A percentile compares a stretch with the other conserved stretches of the same genome.
Conservation (phyloP, 2,113 vertebrate species). For the Oreotrochilus melanogaster region DNA sequence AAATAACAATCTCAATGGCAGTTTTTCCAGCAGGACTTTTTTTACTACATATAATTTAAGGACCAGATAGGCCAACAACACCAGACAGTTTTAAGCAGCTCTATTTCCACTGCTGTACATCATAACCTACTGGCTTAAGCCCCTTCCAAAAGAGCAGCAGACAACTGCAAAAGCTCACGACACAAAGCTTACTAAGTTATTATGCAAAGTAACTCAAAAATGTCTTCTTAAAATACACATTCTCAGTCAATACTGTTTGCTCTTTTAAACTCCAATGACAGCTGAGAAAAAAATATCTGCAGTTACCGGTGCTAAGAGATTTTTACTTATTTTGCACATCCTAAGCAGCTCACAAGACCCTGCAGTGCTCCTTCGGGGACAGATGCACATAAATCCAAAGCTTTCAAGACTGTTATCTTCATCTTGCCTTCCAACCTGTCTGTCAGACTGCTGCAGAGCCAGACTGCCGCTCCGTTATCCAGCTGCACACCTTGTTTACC, state of each 20-base stretch:
- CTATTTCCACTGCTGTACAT: neutral
- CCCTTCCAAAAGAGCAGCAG: neutral
- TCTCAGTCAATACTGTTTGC: rapidly evolving
- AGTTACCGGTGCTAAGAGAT: rapidly evolving
- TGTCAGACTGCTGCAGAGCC: neutral
- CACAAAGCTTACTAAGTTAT: neutral
- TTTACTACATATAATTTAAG: neutral
- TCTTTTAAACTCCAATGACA: neutral
- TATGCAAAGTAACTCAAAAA: neutral
- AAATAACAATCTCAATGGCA: neutral
- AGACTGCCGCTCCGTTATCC: neutral
- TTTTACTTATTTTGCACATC: neutral
- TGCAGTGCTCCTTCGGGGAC: neutral
- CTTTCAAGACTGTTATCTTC: neutral
- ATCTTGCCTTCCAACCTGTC: neutral
- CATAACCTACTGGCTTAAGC: neutral
- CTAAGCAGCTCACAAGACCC: neutral
- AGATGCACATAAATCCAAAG: neutral
- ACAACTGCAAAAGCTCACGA: neutral
- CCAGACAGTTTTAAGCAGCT: neutral
- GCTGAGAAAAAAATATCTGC: neutral
- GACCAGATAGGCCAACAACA: neutral
- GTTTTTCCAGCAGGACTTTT: neutral
- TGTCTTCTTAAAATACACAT: neutral
- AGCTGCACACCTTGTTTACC: neutral